A percentile compares a stretch with the other conserved stretches of the same genome.
Evolutionary conservation across 2,888 invertebrate species (phyloP).

Genomic region (Drosophila eohydei): DNA sequence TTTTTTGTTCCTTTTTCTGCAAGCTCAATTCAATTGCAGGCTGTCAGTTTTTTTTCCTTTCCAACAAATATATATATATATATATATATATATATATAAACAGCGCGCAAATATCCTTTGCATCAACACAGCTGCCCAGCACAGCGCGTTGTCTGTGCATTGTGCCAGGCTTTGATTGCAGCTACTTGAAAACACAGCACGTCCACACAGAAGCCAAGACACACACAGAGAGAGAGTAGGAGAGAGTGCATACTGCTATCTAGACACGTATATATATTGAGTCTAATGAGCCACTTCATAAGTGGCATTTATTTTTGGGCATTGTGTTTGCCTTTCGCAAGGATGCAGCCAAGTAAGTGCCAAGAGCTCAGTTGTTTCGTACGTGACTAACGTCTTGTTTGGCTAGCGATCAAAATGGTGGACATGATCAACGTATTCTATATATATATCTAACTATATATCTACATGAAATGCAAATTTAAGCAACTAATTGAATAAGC

Average conservation of each 20-base stretch:
- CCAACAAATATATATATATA: slow-evolving; percentile 3
- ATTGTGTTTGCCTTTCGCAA: slow-evolving; percentile 31
- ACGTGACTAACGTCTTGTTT: slow-evolving; percentile 67
- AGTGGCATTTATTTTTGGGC: slow-evolving; percentile 74
- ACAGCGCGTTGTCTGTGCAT: slow-evolving; percentile 41
- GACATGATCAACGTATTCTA: not conserved
- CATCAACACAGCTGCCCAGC: slow-evolving; percentile 70
- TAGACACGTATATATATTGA: not conserved
- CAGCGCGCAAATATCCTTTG: slow-evolving; percentile 65
- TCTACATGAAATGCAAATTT: not conserved
- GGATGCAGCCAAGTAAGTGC: slow-evolving; percentile 40
- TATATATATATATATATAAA: slow-evolving; percentile 9
- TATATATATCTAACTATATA: slow-evolving; percentile 15
- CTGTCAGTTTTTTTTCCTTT: slow-evolving; percentile 14
- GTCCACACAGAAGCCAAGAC: slow-evolving; percentile 29
- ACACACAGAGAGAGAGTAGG: slow-evolving; percentile 10
- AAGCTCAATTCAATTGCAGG: slow-evolving; percentile 62
- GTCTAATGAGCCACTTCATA: slow-evolving; percentile 59
- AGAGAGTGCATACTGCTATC: not conserved
- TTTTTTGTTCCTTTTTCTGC: slow-evolving; percentile 43
- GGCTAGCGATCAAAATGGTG: slow-evolving; percentile 34
- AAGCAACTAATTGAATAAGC: not conserved
- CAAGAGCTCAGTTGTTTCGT: slow-evolving; percentile 40
- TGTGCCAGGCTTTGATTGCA: slow-evolving; percentile 67
- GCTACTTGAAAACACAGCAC: slow-evolving; percentile 66